phyloP scores from a whole-genome alignment of 53 echinoderm and acorn worm species.

The Luidia sarsii region DNA sequence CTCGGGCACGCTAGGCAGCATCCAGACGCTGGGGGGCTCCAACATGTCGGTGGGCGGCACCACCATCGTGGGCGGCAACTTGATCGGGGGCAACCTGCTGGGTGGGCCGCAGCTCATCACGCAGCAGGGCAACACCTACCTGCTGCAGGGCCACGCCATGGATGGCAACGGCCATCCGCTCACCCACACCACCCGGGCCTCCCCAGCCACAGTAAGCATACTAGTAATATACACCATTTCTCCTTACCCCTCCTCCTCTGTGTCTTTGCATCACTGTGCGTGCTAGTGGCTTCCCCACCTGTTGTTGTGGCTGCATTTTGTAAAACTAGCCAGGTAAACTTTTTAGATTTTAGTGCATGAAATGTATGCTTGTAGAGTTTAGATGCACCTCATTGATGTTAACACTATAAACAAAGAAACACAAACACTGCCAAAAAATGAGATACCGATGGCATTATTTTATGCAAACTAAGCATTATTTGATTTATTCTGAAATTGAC shows the following conservation, averaged over 20 bases:
- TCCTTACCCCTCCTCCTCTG: too few relatives aligned
- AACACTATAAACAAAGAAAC: too few relatives aligned
- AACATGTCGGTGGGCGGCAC: slow-evolving; percentile 69
- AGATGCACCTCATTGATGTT: too few relatives aligned
- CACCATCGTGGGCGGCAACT: slow-evolving; percentile 64
- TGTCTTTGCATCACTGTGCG: too few relatives aligned
- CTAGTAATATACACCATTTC: slow-evolving; percentile 5
- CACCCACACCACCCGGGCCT: slow-evolving; percentile 96
- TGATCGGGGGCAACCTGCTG: slow-evolving; percentile 71
- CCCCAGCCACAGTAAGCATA: slow-evolving; percentile 96
- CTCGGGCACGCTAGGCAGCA: slow-evolving; percentile 60
- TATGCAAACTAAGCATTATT: too few relatives aligned
- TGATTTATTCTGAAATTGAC: too few relatives aligned
- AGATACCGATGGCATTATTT: too few relatives aligned
- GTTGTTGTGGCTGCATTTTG: not conserved
- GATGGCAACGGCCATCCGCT: slow-evolving; percentile 95
- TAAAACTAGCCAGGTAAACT: not conserved
- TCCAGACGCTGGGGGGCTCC: slow-evolving; percentile 81
- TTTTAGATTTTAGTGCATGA: too few relatives aligned
- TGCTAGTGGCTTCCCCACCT: not conserved
- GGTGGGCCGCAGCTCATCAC: slow-evolving; percentile 85
- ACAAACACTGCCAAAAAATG: too few relatives aligned
- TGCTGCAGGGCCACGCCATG: slow-evolving; percentile 87
- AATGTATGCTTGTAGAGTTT: too few relatives aligned
- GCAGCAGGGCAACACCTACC: slow-evolving; percentile 88